Base-by-base conservation (phyloP, 2,888 invertebrate genomes). In the Azorinus chamasolen region DNA sequence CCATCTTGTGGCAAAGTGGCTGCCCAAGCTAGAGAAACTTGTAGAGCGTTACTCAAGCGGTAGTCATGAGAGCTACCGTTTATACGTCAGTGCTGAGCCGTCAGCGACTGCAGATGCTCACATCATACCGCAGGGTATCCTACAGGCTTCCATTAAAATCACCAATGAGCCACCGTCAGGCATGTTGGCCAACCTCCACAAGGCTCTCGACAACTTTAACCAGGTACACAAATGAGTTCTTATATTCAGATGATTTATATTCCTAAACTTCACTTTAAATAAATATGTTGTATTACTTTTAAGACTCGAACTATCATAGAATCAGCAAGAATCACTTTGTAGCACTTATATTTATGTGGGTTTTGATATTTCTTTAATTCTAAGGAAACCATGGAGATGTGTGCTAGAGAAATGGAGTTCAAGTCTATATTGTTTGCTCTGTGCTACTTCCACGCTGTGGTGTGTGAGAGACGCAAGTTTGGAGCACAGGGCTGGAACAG, bases 121-220 rank as follows among this genome's bases (percentile, higher is more conserved):
- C 91, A 98, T 98, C 77, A 98, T 99, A 85, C 99, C 99, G 8
- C 96, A 98, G 95, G 98, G 98, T 0, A 97, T 99, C 76, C 93
- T 99, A 58, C 98, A 99, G 93, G 97, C 97, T 0, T 97, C 98
- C 16, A 98, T 99, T 85, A 99, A 99, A 94, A 98, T 99, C 74
- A 98, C 98, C 3, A 99, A 98, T 91, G 98, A 99, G 93, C 98
- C 99, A 0, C 99, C 99, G 0, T 97, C 98, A 59, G 98, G 98
- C 58, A 98, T 99, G 97, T 95, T 96, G 94, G 98, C 98, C 8
- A 99, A 99, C 93, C 95, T 99, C 16, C 98, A 98, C 93, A 98
- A 98, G 94, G 97, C 98, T 0, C 93, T 99, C 58, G 97, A 97
- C 89, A 98, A 98, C 93, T 99, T 98, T 92, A 97, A 96, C 79